These are phyloP conservation scores for Zele albiditarsus DNA, from an alignment of 2,888 invertebrate species.

Conservation along the genomic window DNA sequence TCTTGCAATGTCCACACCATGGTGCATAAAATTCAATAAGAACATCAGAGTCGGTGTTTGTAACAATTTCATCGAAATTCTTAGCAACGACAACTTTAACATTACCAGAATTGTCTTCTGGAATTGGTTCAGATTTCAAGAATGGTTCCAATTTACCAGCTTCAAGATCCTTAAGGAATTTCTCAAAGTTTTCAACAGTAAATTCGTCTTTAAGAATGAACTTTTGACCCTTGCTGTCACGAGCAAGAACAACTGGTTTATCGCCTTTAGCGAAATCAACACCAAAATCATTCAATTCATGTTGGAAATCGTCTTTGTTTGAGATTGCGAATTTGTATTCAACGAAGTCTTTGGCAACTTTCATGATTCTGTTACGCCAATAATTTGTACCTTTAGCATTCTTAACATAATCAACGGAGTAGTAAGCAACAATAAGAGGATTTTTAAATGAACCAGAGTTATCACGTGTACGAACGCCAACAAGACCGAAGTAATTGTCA, in stretches of 20 bases:
- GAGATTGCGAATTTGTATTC: slow-evolving; percentile 91
- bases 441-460: slow-evolving; percentile 89
- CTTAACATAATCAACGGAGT: slow-evolving; percentile 94
- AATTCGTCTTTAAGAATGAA: slow-evolving; percentile 93
- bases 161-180: slow-evolving; percentile 88
- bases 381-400: slow-evolving; percentile 99
- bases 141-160: slow-evolving; percentile 90
- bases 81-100: slow-evolving; percentile 95
- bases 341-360: slow-evolving; percentile 84
- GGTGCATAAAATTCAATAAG: slow-evolving; percentile 99
- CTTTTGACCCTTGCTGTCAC: slow-evolving; percentile 89
- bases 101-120: slow-evolving; percentile 86
- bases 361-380: slow-evolving; percentile 97
- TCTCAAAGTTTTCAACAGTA: slow-evolving; percentile 87
- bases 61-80: slow-evolving; percentile 96
- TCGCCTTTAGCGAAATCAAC: slow-evolving; percentile 89
- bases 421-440: slow-evolving; percentile 94
- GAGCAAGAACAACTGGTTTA: slow-evolving; percentile 91
- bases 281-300: slow-evolving; percentile 95
- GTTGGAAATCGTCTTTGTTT: slow-evolving; percentile 93
- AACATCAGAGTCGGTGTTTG: slow-evolving; percentile 92
- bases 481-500: slow-evolving; percentile 91
- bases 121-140: slow-evolving; percentile 95
- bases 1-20: slow-evolving; percentile 99
- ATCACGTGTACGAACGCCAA: slow-evolving; percentile 91